Percentiles rank a stretch among this genome's conserved stretches.
Conservation (phyloP, 2,888 invertebrate species). For the Nycteola revayana region DNA sequence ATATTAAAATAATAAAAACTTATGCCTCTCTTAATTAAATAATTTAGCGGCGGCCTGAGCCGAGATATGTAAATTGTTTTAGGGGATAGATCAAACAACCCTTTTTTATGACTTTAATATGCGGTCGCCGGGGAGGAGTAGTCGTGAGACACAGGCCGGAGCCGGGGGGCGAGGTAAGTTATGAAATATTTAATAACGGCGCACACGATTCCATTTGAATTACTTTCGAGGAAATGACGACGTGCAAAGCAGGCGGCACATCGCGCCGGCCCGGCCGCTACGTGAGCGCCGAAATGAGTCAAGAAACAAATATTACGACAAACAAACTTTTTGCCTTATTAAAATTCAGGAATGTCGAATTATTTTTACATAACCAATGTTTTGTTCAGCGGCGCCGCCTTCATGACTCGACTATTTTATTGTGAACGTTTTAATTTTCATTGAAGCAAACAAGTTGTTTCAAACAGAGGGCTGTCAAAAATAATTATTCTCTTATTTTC, state of each 20-base stretch:
- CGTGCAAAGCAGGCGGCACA: conserved; percentile 63
- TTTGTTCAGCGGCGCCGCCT: conserved; percentile 18
- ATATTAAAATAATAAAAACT: conserved; percentile 83
- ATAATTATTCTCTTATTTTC: conserved; percentile 6
- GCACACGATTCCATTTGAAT: conserved; percentile 83
- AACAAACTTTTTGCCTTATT: conserved; percentile 58
- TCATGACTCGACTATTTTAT: neutral
- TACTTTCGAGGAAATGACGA: conserved; percentile 82
- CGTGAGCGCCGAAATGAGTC: conserved; percentile 48
- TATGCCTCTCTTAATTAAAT: conserved; percentile 84
- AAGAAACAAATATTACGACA: conserved; percentile 57
- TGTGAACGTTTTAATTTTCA: conserved; percentile 5
- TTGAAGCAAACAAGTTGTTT: conserved; percentile 5
- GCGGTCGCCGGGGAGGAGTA: conserved; percentile 68
- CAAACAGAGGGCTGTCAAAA: conserved; percentile 3
- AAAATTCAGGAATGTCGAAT: conserved; percentile 40
- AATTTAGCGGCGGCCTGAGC: conserved; percentile 80
- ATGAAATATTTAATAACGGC: conserved; percentile 83
- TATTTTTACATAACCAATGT: conserved; percentile 27
- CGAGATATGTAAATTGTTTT: conserved; percentile 83
- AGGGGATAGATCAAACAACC: conserved; percentile 83
- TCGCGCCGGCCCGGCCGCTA: conserved; percentile 37
- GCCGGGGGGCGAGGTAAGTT: conserved; percentile 66
- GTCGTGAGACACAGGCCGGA: conserved; percentile 43
- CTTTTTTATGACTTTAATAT: conserved; percentile 83